phyloP scores from a whole-genome alignment of 2,113 vertebrate genomes.

The Xiphorhynchus elegans region DNA sequence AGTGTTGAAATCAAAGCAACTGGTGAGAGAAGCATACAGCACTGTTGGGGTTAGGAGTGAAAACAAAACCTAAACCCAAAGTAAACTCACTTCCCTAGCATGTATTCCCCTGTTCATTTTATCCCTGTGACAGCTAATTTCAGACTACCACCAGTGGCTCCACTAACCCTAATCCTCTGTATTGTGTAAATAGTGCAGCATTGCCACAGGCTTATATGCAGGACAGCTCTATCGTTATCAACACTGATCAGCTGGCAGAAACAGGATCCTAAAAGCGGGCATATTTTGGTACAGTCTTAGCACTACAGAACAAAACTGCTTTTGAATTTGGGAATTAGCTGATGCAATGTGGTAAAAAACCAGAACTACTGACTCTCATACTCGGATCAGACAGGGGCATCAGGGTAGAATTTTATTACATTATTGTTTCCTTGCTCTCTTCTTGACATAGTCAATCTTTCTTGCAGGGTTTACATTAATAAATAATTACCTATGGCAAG shows the following conservation, averaged over 20 bases:
- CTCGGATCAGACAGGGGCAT: neutral
- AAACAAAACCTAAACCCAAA: constrained; percentile 8
- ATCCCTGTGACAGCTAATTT: neutral
- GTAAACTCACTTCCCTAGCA: neutral
- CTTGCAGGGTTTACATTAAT: constrained; percentile 51
- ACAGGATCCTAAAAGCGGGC: neutral
- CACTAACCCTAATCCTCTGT: constrained; percentile 32
- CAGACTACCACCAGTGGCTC: constrained; percentile 4
- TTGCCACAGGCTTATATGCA: neutral
- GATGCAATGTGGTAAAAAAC: neutral
- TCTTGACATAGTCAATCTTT: constrained; percentile 47
- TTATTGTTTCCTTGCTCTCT: constrained; percentile 53
- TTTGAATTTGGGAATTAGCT: constrained; percentile 46
- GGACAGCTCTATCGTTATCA: constrained; percentile 43
- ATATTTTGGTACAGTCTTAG: constrained; percentile 30
- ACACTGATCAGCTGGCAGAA: constrained; percentile 50
- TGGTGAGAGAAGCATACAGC: neutral
- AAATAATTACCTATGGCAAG: constrained; percentile 51
- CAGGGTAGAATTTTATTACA: constrained; percentile 16
- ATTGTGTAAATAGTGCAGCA: constrained; percentile 39
- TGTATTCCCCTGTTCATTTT: neutral
- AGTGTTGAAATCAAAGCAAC: neutral
- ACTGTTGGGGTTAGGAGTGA: neutral
- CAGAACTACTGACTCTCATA: neutral
- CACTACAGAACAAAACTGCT: constrained; percentile 32